Base-by-base conservation (phyloP, 2,113 vertebrate genomes). In the Malurus alboscapulatus region DNA sequence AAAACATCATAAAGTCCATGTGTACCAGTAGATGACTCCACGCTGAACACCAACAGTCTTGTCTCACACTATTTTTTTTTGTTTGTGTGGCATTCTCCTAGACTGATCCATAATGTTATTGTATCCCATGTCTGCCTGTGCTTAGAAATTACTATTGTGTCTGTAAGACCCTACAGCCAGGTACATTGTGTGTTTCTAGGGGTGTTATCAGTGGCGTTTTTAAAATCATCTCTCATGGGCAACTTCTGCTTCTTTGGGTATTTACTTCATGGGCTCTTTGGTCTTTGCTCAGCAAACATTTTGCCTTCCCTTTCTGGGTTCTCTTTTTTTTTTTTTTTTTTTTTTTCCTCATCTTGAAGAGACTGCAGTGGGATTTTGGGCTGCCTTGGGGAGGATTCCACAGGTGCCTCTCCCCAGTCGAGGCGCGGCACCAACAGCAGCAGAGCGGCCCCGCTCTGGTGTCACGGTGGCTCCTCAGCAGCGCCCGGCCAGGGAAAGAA, bases 361-460 rank as follows among this genome's bases (percentile, higher is more conserved):
- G 10, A 20, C 38, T 72, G 47, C 55, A 44, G 67, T 1, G 10
- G 10, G 5, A 7, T 16, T 61, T 25, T 5, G 26, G 40, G 50
- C 61, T 36, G 32, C 50, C 18, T 1, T 32, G 45, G 26, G 47
- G 8, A 36, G 32, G 20, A 16, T 36, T 51, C 36, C 0, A 0
- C 55, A 51, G 25, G 45, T 8, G 25, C 16, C 30, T 12, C 20
- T 12, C 34, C 36, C 2, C 24, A 51, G 45, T 1, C 0, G 2
- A 14, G 36, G 30, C 45, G 2, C 4, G 2, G 44, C 16, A 5
- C 22, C 53, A 20, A 5, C 17, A 13, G 30, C 10, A 53, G 32
- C 2, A 0, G 18, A 2, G 36, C 7, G 3, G 44, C 58, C 45
- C 34, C 9, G 17, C 57, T 36, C 57, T 5, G 10, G 57, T 16